Conservation (phyloP, 2,888 invertebrate genomes). For the Sesia bembeciformis region DNA sequence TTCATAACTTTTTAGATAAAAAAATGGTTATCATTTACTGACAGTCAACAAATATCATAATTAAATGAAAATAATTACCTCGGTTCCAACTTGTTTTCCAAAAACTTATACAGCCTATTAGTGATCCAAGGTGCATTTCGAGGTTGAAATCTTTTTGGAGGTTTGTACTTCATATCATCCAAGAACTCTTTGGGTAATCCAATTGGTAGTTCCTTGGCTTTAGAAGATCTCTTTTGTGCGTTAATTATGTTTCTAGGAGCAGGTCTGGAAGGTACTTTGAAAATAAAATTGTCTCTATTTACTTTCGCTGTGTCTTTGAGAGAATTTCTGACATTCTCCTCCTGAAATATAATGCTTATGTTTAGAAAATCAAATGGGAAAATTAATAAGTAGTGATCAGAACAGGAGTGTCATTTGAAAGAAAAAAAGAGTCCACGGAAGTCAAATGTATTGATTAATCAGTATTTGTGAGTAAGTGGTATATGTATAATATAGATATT, state of each 20-base stretch:
- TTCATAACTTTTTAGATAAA: background rate
- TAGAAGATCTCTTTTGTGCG: conserved; percentile 22
- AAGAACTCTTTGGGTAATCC: conserved; percentile 36
- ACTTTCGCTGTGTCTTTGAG: too few species aligned
- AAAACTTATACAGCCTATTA: conserved; percentile 46
- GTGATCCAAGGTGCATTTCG: conserved; percentile 55
- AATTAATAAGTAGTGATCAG: too few species aligned
- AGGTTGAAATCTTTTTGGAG: conserved; percentile 51
- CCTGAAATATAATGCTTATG: background rate
- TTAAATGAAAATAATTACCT: conserved; percentile 32
- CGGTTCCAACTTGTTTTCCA: conserved; percentile 51
- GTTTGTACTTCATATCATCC: conserved; percentile 53
- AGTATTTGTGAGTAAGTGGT: too few species aligned
- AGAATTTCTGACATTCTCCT: background rate
- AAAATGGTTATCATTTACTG: background rate
- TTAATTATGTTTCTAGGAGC: conserved; percentile 16
- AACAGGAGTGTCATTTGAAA: too few species aligned
- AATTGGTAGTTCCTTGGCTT: conserved; percentile 5
- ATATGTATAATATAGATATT: too few species aligned
- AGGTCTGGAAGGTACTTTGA: conserved; percentile 34
- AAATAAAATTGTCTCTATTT: conserved; percentile 10
- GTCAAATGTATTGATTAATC: too few species aligned
- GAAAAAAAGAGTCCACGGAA: too few species aligned
- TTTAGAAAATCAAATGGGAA: too few species aligned
- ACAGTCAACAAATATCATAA: background rate